Evolutionary conservation across 2,888 invertebrate genomes (phyloP).

Genomic region (Escarpia spicata): DNA sequence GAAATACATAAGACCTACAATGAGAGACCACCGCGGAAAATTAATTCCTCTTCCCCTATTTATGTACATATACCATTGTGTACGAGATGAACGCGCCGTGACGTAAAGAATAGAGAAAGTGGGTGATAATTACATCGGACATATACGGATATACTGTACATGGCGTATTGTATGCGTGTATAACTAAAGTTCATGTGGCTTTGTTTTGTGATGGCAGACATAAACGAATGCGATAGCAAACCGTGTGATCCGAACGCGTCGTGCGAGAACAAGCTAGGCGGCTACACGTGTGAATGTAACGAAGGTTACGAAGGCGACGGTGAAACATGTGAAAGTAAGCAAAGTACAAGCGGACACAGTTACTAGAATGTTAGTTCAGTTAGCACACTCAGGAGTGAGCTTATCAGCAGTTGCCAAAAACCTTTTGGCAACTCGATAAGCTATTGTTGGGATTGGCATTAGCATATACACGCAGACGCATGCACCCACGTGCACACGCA

Average conservation of each 20-base stretch:
- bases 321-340: background rate
- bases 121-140: no score
- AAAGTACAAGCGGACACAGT: background rate
- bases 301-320: slow-evolving; percentile 18
- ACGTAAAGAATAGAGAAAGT: no score
- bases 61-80: no score
- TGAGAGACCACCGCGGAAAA: no score
- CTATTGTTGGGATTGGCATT: background rate
- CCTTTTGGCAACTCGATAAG: background rate
- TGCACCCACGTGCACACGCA: background rate
- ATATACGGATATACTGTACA: no score
- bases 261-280: background rate
- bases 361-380: background rate
- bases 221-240: slow-evolving; percentile 14
- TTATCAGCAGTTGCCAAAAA: no score
- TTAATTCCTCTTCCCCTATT: no score
- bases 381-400: no score
- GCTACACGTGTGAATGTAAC: slow-evolving; percentile 22
- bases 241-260: background rate
- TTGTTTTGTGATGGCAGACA: background rate
- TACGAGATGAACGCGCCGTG: no score
- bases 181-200: background rate
- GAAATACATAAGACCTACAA: no score
- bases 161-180: no score
- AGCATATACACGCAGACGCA: background rate